Base-by-base conservation (phyloP, 2,113 vertebrate genomes). In the Myotis yumanensis region DNA sequence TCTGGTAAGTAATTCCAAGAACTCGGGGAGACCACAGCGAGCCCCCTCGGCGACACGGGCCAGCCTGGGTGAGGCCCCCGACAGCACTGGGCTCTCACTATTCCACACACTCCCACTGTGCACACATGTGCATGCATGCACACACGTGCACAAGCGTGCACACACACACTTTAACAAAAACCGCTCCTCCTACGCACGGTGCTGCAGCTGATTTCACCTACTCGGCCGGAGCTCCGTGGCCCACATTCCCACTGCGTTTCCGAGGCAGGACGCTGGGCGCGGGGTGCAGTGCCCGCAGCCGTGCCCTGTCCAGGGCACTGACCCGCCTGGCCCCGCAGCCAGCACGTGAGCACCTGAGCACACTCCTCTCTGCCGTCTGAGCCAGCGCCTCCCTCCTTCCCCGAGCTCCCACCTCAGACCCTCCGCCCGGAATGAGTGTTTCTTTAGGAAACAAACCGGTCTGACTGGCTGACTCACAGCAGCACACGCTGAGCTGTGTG, bases 401-500 rank as follows among this genome's bases (percentile, higher is more conserved):
- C 93, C 79, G 35, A 0, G 1, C 59, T 93, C 83, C 76, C 40
- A 76, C 94, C 86, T 89, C 95, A 90, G 96, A 95, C 86, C 96
- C 2, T 83, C 46, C 48, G 35, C 75, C 6, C 66, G 95, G 89
- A 96, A 96, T 96, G 5, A 77, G 64, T 4, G 46, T 68, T 87
- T 91, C 94, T 91, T 96, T 82, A 93, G 52, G 43, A 95, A 94
- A 89, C 86, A 57, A 94, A 37, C 81, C 3, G 28, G 81, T 68
- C 14, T 77, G 92, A 90, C 20, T 73, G 32, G 28, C 87, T 86
- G 88, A 97, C 89, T 95, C 96, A 91, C 94, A 96, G 90, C 23
- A 95, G 92, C 84, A 94, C 37, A 94, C 96, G 87, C 89, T 84
- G 14, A 97, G 96, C 92, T 66, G 89, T 84, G 92, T 20, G 93